Evolutionary conservation across 2,888 invertebrate genomes (phyloP).

Genomic region (Eurytoma californica): DNA sequence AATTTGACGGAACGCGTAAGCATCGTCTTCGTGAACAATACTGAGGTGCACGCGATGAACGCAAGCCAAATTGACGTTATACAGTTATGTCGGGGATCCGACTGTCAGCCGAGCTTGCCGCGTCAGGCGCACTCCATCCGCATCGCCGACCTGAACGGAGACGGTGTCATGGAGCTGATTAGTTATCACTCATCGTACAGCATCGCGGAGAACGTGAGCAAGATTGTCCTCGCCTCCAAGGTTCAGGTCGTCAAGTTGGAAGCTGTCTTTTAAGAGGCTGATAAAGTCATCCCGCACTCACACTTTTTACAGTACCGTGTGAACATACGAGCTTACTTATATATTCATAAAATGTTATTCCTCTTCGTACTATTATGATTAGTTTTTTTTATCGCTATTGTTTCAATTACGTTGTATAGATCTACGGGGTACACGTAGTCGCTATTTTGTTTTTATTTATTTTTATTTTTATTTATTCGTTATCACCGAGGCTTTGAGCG

Average conservation of each 20-base stretch:
- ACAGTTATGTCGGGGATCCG: constrained; percentile 80
- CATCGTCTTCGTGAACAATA: constrained; percentile 86
- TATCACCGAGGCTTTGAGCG: constrained; percentile 34
- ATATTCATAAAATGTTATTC: constrained; percentile 8
- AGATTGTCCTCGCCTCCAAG: constrained; percentile 64
- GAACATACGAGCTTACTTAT: constrained; percentile 5
- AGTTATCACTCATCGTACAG: constrained; percentile 78
- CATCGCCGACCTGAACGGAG: constrained; percentile 84
- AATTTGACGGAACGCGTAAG: constrained; percentile 83
- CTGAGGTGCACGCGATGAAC: constrained; percentile 85
- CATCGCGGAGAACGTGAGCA: constrained; percentile 47
- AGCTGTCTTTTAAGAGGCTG: constrained; percentile 56
- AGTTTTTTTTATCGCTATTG: background rate
- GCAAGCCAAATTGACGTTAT: constrained; percentile 87
- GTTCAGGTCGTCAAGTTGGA: constrained; percentile 70
- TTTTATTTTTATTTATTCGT: constrained; percentile 49
- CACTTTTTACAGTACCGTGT: background rate
- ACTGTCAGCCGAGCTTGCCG: constrained; percentile 85
- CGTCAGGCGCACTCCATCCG: constrained; percentile 83
- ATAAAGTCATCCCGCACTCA: background rate
- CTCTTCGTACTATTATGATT: background rate
- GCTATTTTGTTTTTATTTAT: constrained; percentile 40
- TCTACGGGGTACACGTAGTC: background rate
- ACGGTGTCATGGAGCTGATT: constrained; percentile 86
- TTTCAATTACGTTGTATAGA: background rate